These are phyloP conservation scores for Drosophila nr. perissopoda DNA, from an alignment of 2,888 invertebrate species.

Conservation along the genomic window DNA sequence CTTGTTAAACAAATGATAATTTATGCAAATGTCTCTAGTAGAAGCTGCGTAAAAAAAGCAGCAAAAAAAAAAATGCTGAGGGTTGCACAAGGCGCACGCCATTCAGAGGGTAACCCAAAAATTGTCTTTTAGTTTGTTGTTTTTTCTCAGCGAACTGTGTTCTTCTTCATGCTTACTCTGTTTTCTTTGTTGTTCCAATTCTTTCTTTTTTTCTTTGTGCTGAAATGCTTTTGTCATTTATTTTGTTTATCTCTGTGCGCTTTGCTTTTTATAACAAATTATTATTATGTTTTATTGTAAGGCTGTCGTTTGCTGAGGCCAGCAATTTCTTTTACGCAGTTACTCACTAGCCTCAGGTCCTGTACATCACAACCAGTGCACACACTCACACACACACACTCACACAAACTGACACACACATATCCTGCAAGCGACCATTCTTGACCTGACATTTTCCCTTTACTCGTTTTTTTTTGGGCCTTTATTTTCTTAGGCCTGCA, in stretches of 20 bases:
- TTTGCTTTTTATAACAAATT: conserved; percentile 80
- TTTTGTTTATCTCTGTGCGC: conserved; percentile 79
- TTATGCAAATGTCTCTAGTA: conserved; percentile 82
- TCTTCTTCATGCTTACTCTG: conserved; percentile 14
- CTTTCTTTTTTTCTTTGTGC: conserved; percentile 49
- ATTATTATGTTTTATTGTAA: conserved; percentile 76
- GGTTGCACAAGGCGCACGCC: conserved; percentile 57
- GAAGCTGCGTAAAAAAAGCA: conserved; percentile 34
- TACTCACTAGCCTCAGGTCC: conserved; percentile 33
- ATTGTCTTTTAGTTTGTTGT: conserved; percentile 57
- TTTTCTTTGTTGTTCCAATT: conserved; percentile 10
- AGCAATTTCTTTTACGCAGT: conserved; percentile 50
- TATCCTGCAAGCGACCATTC: conserved; percentile 39
- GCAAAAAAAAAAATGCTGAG: conserved; percentile 63
- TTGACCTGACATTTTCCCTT: conserved; percentile 48
- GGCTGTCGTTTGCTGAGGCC: conserved; percentile 64
- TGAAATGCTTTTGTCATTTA: conserved; percentile 81
- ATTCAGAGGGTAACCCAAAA: conserved; percentile 47
- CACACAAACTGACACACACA: conserved; percentile 1
- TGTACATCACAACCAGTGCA: conserved; percentile 59
- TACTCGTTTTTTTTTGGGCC: conserved; percentile 1
- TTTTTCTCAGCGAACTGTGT: conserved; percentile 18
- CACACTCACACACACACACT: conserved; percentile 1
- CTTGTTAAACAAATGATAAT: conserved; percentile 82
- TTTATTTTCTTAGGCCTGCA: conserved; percentile 37